These are phyloP conservation scores for Drosophila murphyi DNA, from an alignment of 1,140 invertebrate species.

Conservation along the genomic window DNA sequence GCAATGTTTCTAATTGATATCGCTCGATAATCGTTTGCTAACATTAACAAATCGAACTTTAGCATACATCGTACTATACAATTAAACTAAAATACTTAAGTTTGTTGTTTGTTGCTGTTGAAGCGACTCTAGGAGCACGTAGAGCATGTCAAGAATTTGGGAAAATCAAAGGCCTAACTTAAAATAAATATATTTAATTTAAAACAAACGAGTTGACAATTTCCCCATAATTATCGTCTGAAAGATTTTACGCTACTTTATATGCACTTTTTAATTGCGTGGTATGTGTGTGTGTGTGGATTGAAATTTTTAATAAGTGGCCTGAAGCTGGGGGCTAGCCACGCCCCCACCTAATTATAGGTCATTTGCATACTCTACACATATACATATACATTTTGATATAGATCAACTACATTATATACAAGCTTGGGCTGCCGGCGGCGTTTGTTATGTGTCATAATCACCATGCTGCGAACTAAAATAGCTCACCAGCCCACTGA, in stretches of 20 bases:
- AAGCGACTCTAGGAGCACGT: conserved; percentile 50
- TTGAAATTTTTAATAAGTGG: conserved; percentile 64
- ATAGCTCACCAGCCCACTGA: conserved; percentile 92
- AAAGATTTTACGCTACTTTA: conserved; percentile 18
- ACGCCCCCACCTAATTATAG: conserved; percentile 6
- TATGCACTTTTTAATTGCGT: conserved; percentile 56
- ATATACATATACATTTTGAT: conserved; percentile 29
- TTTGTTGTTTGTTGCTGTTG: conserved; percentile 26
- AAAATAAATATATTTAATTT: conserved; percentile 42
- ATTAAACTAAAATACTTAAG: conserved; percentile 58
- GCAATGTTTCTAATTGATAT: conserved; percentile 48
- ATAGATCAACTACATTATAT: conserved; percentile 56
- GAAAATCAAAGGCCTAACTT: conserved; percentile 28
- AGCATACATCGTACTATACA: conserved; percentile 29
- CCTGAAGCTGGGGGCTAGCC: conserved; percentile 45
- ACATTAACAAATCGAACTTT: conserved; percentile 39
- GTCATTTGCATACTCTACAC: conserved; percentile 33
- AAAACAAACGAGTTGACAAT: conserved; percentile 18
- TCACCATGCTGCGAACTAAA: conserved; percentile 91
- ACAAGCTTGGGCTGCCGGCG: conserved; percentile 54
- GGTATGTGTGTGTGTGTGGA: conserved; percentile 15
- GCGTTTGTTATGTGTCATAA: conserved; percentile 84
- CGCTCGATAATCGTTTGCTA: conserved; percentile 12
- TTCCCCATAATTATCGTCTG: background rate
- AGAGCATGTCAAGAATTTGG: conserved; percentile 40